Conservation (phyloP, 2,113 vertebrate genomes). For the Podilymbus podiceps region DNA sequence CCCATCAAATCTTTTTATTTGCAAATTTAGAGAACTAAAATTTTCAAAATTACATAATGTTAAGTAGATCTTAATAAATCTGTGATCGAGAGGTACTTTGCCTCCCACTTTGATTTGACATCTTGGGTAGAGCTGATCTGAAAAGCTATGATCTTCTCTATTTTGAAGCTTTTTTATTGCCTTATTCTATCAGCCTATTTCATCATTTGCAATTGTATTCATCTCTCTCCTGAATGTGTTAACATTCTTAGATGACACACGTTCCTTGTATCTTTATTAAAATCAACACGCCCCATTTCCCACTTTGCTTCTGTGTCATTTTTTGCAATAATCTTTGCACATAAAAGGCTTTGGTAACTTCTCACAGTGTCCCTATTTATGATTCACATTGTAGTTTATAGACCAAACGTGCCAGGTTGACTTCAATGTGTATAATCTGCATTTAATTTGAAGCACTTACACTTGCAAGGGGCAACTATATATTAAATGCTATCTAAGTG, state of each 20-base stretch:
- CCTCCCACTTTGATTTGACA: slow-evolving; percentile 62
- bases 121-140: slow-evolving; percentile 22
- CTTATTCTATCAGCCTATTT: slow-evolving; percentile 39
- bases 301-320: not conserved
- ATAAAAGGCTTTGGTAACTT: not conserved
- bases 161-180: slow-evolving; percentile 28
- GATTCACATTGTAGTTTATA: not conserved
- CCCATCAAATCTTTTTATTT: not conserved
- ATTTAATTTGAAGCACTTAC: not conserved
- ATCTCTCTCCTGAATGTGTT: not conserved
- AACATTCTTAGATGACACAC: not conserved
- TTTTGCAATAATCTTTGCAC: not conserved
- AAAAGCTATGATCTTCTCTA: slow-evolving; percentile 49
- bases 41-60: slow-evolving; percentile 12
- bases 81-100: slow-evolving; percentile 9
- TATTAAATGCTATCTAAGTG: not conserved
- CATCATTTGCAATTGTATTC: slow-evolving; percentile 21
- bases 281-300: not conserved
- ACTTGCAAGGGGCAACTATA: not conserved
- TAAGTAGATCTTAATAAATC: slow-evolving; percentile 24
- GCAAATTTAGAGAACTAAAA: slow-evolving; percentile 1
- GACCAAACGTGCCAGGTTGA: not conserved
- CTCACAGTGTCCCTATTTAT: not conserved
- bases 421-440: not conserved
- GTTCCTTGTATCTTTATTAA: slow-evolving; percentile 8